Conservation (phyloP, 2,113 vertebrate genomes). For the Tichodroma muraria region DNA sequence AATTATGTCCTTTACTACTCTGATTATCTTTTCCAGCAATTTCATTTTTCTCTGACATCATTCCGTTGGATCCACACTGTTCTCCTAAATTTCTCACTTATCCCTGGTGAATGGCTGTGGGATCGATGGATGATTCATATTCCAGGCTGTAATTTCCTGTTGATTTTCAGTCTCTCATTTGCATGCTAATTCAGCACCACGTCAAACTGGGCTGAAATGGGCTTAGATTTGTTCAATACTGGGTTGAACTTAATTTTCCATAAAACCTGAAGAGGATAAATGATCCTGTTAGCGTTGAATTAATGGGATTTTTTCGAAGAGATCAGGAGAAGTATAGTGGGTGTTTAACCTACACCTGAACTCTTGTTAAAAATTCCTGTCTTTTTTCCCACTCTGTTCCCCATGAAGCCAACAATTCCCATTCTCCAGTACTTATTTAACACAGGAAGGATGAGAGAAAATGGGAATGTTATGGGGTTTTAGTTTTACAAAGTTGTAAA, state of each 20-base stretch:
- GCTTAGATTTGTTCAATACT: background rate
- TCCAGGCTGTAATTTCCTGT: constrained; percentile 26
- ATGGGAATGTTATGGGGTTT: background rate
- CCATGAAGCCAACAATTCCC: background rate
- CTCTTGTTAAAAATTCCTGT: background rate
- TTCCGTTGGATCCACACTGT: background rate
- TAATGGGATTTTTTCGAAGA: background rate
- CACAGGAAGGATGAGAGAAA: background rate
- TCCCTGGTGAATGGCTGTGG: background rate
- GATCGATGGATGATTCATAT: constrained; percentile 14
- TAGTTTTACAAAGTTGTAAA: background rate
- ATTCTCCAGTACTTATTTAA: background rate
- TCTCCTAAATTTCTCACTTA: background rate
- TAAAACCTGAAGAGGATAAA: background rate
- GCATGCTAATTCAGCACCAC: constrained; percentile 28
- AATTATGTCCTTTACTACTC: background rate
- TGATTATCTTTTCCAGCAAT: background rate
- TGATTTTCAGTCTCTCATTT: constrained; percentile 27
- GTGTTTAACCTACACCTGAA: background rate
- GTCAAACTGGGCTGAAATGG: background rate
- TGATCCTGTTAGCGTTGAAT: background rate
- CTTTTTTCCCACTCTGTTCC: background rate
- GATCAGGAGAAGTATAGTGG: background rate
- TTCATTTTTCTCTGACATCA: background rate
- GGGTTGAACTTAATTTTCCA: background rate